Conservation (phyloP, 2,797 vertebrate species). For the Amphiprion clarkii region DNA sequence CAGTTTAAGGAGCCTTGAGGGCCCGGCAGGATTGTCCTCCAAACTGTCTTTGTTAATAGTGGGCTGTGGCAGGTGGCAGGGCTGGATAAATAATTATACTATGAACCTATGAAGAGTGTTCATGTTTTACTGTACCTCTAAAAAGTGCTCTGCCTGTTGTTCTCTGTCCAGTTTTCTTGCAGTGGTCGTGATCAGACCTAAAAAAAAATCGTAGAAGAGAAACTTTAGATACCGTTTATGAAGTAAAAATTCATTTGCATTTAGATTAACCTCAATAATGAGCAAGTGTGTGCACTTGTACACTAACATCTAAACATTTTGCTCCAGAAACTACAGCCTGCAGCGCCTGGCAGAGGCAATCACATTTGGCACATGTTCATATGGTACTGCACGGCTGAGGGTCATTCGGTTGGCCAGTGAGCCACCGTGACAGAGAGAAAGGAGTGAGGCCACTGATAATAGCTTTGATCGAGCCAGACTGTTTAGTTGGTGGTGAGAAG, state of each 20-base stretch:
- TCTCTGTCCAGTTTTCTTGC: conserved; percentile 96
- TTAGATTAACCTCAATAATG: conserved; percentile 16
- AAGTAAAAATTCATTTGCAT: background rate
- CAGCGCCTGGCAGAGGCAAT: conserved; percentile 43
- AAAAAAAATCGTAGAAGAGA: conserved; percentile 65
- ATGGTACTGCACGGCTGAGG: conserved; percentile 33
- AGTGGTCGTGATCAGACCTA: conserved; percentile 96
- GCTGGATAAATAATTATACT: conserved; percentile 75
- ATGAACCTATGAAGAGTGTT: conserved; percentile 42
- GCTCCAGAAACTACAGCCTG: conserved; percentile 31
- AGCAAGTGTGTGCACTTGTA: background rate
- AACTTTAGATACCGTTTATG: conserved; percentile 9
- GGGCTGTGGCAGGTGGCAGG: conserved; percentile 69
- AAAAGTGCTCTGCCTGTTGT: conserved; percentile 94
- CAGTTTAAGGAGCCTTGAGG: conserved; percentile 76
- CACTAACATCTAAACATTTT: conserved; percentile 1
- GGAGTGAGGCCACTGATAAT: conserved; percentile 46
- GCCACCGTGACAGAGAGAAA: conserved; percentile 53
- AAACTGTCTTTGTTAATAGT: conserved; percentile 70
- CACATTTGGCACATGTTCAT: conserved; percentile 56
- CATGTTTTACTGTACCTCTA: conserved; percentile 89
- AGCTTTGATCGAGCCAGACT: conserved; percentile 53
- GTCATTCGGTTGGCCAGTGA: conserved; percentile 57
- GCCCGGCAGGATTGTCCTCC: conserved; percentile 74
- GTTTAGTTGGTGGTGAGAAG: conserved; percentile 35